A percentile compares a stretch with the other conserved stretches of the same genome.
These are phyloP conservation scores for Macroramphosus scolopax DNA, from an alignment of 2,797 vertebrate genomes.

Conservation along the genomic window DNA sequence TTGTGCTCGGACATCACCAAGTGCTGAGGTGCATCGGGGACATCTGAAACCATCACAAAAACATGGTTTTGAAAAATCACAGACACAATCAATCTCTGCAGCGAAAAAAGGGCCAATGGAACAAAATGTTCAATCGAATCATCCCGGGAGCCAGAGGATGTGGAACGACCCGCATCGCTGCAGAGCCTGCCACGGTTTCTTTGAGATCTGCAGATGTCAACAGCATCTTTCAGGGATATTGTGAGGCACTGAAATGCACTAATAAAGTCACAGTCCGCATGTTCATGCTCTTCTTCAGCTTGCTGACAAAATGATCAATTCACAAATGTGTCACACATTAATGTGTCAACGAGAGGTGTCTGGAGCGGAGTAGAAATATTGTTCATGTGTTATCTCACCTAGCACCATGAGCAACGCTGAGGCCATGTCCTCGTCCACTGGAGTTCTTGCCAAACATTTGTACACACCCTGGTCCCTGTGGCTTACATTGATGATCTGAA, in stretches of 20 bases:
- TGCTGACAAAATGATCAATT: constrained; percentile 44
- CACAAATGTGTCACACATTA: constrained; percentile 13
- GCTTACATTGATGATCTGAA: constrained; percentile 86
- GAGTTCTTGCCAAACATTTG: constrained; percentile 82
- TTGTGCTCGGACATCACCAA: constrained; percentile 84
- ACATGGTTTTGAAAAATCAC: constrained; percentile 36
- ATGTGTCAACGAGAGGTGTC: constrained; percentile 9
- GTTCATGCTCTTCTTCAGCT: not conserved
- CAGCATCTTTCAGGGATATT: constrained; percentile 4
- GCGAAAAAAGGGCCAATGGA: constrained; percentile 17
- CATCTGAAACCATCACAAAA: constrained; percentile 76
- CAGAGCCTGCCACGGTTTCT: constrained; percentile 1
- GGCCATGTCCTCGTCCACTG: constrained; percentile 78
- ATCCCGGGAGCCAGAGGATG: constrained; percentile 23
- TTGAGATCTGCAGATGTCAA: constrained; percentile 19
- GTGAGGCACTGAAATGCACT: constrained; percentile 4
- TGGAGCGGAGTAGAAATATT: not conserved
- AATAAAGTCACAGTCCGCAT: constrained; percentile 23
- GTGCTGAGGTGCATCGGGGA: constrained; percentile 85
- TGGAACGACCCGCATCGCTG: constrained; percentile 30
- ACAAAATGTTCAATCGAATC: constrained; percentile 31
- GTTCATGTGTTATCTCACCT: constrained; percentile 76
- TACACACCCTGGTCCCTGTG: constrained; percentile 87
- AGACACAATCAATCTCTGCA: constrained; percentile 32
- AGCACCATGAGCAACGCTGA: constrained; percentile 80